phyloP scores from a whole-genome alignment of 1,140 invertebrate genomes.

The Zaprionus vittiger region DNA sequence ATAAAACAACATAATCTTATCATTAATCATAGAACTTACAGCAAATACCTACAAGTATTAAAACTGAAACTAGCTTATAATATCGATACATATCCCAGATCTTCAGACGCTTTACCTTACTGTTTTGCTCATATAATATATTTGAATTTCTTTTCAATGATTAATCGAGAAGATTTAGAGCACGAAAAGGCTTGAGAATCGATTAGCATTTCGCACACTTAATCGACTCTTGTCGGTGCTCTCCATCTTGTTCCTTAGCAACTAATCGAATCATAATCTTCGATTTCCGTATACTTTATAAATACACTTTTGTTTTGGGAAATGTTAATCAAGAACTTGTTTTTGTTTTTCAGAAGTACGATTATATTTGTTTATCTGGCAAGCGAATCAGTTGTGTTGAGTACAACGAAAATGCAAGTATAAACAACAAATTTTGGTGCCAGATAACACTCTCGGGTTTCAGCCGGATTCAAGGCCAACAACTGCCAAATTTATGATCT shows the following conservation, averaged over 20 bases:
- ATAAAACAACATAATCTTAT: not conserved
- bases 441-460: conserved; percentile 57
- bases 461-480: conserved; percentile 58
- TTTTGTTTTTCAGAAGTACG: conserved; percentile 29
- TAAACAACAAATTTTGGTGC: conserved; percentile 3
- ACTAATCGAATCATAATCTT: conserved; percentile 11
- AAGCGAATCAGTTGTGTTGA: not conserved
- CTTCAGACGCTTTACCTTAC: not conserved
- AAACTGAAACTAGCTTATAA: not conserved
- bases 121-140: too few species aligned
- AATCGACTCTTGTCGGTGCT: not conserved
- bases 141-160: not conserved
- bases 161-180: not conserved
- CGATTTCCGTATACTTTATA: not conserved
- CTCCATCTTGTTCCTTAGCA: conserved; percentile 14
- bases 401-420: conserved; percentile 5
- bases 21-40: not conserved
- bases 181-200: not conserved
- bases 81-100: too few species aligned
- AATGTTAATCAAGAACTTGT: conserved; percentile 17
- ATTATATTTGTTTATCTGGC: conserved; percentile 38
- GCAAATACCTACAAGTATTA: not conserved
- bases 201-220: not conserved
- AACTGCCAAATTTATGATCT: conserved; percentile 66
- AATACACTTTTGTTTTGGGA: not conserved